Evolutionary conservation across 1,140 invertebrate species (phyloP), one percentile per base, ranked within the genome.

Genomic region (Homalodisca vitripennis): DNA sequence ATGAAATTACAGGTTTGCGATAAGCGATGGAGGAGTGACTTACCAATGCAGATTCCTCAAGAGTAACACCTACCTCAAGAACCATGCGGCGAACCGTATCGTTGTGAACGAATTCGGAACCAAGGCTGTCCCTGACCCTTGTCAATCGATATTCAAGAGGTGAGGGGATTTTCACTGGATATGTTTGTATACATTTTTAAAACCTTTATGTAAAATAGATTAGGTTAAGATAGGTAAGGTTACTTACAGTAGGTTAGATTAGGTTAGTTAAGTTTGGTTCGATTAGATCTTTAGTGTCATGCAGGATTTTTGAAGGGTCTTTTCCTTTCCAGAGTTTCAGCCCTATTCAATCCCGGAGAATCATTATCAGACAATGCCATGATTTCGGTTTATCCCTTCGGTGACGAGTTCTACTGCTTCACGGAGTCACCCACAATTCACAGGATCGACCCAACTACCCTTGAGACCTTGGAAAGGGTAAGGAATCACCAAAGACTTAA

Each of bases 101-200:
- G 91, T 96, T 0, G 83, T 92, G 0, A 88, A 88, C 0, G 92
- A 94, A 78, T 97, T 97, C 77, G 94, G 92, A 0, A 96, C 93
- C 0, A 85, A 82, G 67, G 84, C 88, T 0, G 85, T 88, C 0
- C 89, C 90, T 0, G 92, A 94, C 81, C 92, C 92, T 0, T 94
- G 92, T 77, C 86, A 91, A 74, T 89, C 84, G 22, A 92, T 93
- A 74, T 93, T 92, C 73, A 81, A 88, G 71, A 87, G 86, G 89
- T 90, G 72, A 68, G 48, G n/a, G n/a, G n/a, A n/a, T n/a, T n/a
- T n/a, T n/a, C n/a, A n/a, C n/a, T n/a, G n/a, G n/a, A n/a, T n/a
- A n/a, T n/a, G n/a, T n/a, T n/a, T n/a, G n/a, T n/a, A n/a, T n/a
- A n/a, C n/a, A n/a, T n/a, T n/a, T n/a, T n/a, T n/a, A n/a, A n/a